Conservation (phyloP, 2,797 vertebrate genomes). For the Myotis vivesi region DNA sequence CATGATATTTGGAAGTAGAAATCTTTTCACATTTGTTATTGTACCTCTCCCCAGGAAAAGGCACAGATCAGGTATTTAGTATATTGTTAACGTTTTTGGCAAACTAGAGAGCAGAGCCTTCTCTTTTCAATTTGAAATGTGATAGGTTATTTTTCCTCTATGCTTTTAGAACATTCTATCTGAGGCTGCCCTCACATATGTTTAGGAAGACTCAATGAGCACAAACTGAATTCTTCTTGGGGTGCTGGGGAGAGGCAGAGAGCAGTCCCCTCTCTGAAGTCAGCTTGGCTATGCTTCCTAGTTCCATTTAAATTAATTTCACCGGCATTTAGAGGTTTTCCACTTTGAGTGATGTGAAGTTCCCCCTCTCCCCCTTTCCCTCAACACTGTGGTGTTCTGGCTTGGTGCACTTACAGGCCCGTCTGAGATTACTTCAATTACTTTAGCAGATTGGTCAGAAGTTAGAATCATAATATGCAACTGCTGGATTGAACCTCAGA, state of each 20-base stretch:
- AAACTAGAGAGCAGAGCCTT: not conserved
- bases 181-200: not conserved
- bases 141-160: constrained; percentile 20
- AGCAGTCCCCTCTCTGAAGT: not conserved
- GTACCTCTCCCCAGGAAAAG: not conserved
- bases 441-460: constrained; percentile 31
- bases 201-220: not conserved
- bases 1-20: not conserved
- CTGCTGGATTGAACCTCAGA: not conserved
- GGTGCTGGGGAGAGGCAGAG: not conserved
- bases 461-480: constrained; percentile 28
- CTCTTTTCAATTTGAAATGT: not conserved
- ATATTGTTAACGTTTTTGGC: not conserved
- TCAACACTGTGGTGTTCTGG: not conserved
- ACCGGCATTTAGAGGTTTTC: not conserved
- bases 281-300: not conserved
- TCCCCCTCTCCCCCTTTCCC: not conserved
- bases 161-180: not conserved
- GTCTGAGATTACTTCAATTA: constrained; percentile 35
- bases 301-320: not conserved
- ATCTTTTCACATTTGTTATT: constrained; percentile 4
- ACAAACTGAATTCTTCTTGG: not conserved
- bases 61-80: not conserved
- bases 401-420: not conserved
- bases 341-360: not conserved